A percentile compares a stretch with the other conserved stretches of the same genome.
phyloP scores from a whole-genome alignment of 2,113 vertebrate species.

The Semicossyphus pulcher region DNA sequence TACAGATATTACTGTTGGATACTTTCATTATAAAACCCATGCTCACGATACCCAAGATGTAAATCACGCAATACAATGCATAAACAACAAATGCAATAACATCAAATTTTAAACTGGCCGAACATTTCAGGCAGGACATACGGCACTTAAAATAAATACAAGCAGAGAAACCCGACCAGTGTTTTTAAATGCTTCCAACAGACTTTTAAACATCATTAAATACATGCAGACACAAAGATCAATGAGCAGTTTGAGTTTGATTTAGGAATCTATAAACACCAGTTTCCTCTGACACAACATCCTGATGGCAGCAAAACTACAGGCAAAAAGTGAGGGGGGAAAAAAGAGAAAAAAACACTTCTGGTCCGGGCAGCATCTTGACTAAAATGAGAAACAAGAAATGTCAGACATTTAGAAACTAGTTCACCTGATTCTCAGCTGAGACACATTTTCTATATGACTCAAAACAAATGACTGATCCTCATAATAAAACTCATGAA shows the following conservation, averaged over 20 bases:
- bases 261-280: constrained; percentile 12
- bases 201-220: neutral
- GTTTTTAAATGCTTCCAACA: constrained; percentile 2
- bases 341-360: neutral
- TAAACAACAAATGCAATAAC: neutral
- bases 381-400: constrained; percentile 41
- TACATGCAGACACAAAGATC: constrained; percentile 4
- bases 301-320: constrained; percentile 28
- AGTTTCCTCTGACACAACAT: constrained; percentile 13
- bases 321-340: neutral
- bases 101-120: neutral
- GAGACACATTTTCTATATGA: constrained; percentile 2
- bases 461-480: neutral
- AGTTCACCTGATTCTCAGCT: constrained; percentile 8
- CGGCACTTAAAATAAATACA: neutral
- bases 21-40: neutral
- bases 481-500: neutral
- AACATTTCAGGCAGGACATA: neutral
- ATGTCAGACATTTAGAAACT: constrained; percentile 20
- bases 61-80: neutral
- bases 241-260: constrained; percentile 3
- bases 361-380: constrained; percentile 27
- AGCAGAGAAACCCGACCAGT: neutral
- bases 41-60: neutral
- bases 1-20: neutral